These are phyloP conservation scores for Pipistrellus pipistrellus DNA, from an alignment of 2,797 vertebrate species.

Conservation along the genomic window DNA sequence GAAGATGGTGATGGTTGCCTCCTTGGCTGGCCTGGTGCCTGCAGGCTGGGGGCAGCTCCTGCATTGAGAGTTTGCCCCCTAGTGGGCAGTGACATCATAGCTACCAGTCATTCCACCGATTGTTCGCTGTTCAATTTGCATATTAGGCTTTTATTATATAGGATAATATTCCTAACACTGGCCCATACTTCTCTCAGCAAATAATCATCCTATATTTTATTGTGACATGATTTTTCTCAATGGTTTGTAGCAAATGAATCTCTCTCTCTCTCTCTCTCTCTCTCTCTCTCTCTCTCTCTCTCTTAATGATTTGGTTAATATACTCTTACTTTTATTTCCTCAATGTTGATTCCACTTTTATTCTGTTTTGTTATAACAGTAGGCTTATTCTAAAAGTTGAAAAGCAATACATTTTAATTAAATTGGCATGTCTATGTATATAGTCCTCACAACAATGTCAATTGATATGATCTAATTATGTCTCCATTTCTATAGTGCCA, in stretches of 20 bases:
- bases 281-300: not conserved
- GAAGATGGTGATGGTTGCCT: accelerated
- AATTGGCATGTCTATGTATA: not conserved
- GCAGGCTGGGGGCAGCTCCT: no score
- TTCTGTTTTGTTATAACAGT: not conserved
- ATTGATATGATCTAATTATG: not conserved
- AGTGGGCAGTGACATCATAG: no score
- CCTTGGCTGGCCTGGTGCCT: no score
- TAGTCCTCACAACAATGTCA: not conserved
- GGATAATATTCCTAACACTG: not conserved
- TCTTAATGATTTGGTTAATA: not conserved
- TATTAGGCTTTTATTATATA: no score
- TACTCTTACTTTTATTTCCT: not conserved
- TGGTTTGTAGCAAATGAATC: not conserved
- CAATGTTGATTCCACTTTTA: not conserved
- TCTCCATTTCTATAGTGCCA: not conserved
- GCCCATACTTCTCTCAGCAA: not conserved
- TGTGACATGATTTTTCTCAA: not conserved
- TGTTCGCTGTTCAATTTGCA: no score
- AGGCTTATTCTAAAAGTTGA: not conserved
- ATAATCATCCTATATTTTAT: not conserved
- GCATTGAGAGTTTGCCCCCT: no score
- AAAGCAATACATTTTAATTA: not conserved
- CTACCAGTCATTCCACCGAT: accelerated
- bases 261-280: not conserved